Base-by-base conservation (phyloP, 1,140 invertebrate genomes). In the Atta cephalotes region DNA sequence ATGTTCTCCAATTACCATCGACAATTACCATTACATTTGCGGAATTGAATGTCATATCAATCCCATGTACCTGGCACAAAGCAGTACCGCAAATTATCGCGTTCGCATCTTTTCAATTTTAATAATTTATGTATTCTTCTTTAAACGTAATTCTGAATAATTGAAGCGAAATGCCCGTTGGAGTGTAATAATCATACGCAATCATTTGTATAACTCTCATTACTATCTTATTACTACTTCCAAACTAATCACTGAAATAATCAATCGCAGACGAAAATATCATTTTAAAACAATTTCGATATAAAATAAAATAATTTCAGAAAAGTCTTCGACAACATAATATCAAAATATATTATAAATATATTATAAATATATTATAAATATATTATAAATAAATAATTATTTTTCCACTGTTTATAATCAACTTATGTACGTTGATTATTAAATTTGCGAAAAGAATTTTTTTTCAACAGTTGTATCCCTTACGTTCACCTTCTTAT, bases 11-110 rank as follows among this genome's bases (percentile, higher is more conserved):
- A 85, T 85, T 77, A 85, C 12, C 56, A 35, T n/a, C 63, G 71
- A 85, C 81, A 45, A 45, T 45, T 45, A 45, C 39, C 39, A 45
- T 45, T 45, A 45, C 9, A 85, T 77, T 85, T 85, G 60, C 58
- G 45, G 45, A 51, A 77, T 77, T 85, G 81, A 85, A 85, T 85
- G 81, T 85, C 71, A 85, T 53, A 60, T 81, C 66, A 25, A 81
- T 81, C 18, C 45, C 70, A 31, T 28, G 78, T 81, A 35, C 65
- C 66, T 81, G 66, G 79, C 16, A 53, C 58, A 71, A 71, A 68
- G 16, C 25, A 31, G 31, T 6, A 81, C 78, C 65, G 21, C 14
- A 25, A 71, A 81, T 81, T 71, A 71, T 25, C 49, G 53, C 35
- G 6, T 70, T 14, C 14, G n/a, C 53, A 16, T 60, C 35, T 25